These are phyloP conservation scores for Daktulosphaira vitifoliae DNA, from an alignment of 1,140 invertebrate species.

Conservation along the genomic window DNA sequence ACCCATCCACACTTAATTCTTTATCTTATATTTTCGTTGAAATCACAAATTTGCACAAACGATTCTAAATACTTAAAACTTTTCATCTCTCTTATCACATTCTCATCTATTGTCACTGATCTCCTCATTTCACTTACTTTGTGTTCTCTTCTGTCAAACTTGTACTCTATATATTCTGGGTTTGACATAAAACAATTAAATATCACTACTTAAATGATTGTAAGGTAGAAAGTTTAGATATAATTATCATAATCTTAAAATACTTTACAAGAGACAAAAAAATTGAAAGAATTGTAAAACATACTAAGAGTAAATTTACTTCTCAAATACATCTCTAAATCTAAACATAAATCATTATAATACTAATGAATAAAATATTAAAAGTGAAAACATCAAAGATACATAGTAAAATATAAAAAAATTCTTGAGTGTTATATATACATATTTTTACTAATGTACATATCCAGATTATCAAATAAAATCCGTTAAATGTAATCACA, in stretches of 20 bases:
- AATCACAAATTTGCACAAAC: too few species aligned
- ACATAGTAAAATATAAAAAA: neutral
- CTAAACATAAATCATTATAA: neutral
- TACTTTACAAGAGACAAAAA: neutral
- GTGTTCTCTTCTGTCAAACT: too few species aligned
- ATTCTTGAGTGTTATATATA: neutral
- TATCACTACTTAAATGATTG: slow-evolving; percentile 1
- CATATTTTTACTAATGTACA: neutral
- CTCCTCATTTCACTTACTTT: too few species aligned
- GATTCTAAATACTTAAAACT: too few species aligned
- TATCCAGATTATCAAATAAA: neutral
- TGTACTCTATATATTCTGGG: too few species aligned
- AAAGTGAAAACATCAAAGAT: neutral
- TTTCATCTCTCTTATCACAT: too few species aligned
- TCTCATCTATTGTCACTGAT: too few species aligned
- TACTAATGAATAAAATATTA: neutral
- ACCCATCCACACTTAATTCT: too few species aligned
- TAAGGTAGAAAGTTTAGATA: neutral
- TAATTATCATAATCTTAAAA: neutral
- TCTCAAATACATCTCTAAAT: neutral
- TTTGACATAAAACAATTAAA: slow-evolving; percentile 11
- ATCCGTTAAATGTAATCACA: neutral
- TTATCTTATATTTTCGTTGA: too few species aligned
- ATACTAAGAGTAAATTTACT: neutral
- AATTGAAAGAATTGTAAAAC: neutral